Percentiles rank a stretch among this genome's conserved stretches.
Conservation (phyloP, 2,888 invertebrate species). For the Drosophila anceps region DNA sequence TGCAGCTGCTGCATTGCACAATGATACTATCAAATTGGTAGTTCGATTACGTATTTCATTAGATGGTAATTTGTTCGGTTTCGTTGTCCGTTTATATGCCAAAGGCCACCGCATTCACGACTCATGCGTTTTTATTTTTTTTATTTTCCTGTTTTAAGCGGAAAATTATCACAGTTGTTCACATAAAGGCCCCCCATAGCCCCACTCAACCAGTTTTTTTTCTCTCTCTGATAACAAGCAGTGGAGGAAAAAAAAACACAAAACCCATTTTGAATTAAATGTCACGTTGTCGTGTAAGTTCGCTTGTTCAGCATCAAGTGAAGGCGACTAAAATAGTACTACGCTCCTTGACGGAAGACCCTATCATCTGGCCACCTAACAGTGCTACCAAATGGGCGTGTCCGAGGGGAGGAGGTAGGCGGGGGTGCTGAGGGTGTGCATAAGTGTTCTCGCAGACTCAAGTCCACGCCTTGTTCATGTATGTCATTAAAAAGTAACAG, state of each 20-base stretch:
- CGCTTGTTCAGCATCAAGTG: slow-evolving; percentile 67
- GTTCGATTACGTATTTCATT: slow-evolving; percentile 30
- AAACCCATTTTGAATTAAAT: slow-evolving; percentile 69
- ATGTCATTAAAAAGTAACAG: slow-evolving; percentile 64
- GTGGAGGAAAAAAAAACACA: slow-evolving; percentile 11
- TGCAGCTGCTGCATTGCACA: slow-evolving; percentile 29
- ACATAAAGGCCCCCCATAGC: not conserved
- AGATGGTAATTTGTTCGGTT: slow-evolving; percentile 20
- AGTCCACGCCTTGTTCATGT: slow-evolving; percentile 53
- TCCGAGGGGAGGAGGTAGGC: not conserved
- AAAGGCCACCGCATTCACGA: slow-evolving; percentile 15
- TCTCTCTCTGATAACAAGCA: slow-evolving; percentile 49
- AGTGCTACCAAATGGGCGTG: not conserved
- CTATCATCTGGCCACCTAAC: slow-evolving; percentile 53
- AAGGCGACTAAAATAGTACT: slow-evolving; percentile 67
- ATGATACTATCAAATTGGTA: slow-evolving; percentile 7
- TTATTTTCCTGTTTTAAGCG: not conserved
- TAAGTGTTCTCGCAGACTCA: slow-evolving; percentile 37
- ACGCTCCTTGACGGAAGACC: slow-evolving; percentile 50
- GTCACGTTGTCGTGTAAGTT: slow-evolving; percentile 70
- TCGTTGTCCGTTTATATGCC: slow-evolving; percentile 14
- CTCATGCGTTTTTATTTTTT: not conserved
- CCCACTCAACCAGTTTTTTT: slow-evolving; percentile 29
- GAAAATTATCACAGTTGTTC: slow-evolving; percentile 28
- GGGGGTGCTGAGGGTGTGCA: slow-evolving; percentile 1